Conservation (phyloP, 2,888 invertebrate species). For the Enchytraeus crypticus region DNA sequence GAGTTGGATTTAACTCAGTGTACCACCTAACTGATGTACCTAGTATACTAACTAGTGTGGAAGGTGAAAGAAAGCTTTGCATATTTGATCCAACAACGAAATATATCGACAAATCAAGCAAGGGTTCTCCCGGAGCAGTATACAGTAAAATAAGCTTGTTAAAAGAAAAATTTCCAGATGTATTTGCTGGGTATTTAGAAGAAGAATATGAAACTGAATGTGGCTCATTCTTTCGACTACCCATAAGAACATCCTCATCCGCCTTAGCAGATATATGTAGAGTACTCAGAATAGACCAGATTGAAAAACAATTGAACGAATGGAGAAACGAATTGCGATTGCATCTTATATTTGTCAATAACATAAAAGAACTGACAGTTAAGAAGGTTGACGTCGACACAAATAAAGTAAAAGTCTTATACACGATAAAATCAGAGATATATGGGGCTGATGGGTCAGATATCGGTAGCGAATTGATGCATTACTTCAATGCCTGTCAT, state of each 20-base stretch:
- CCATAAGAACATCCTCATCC: constrained; percentile 33
- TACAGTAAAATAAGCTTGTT: constrained; percentile 23
- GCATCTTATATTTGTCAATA: constrained; percentile 38
- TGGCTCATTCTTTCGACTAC: constrained; percentile 39
- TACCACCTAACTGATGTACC: constrained; percentile 45
- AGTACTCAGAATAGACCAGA: constrained; percentile 15
- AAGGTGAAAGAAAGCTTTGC: constrained; percentile 34
- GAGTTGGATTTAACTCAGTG: constrained; percentile 45
- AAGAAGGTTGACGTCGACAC: constrained; percentile 19
- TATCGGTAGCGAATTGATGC: constrained; percentile 15
- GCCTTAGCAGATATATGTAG: constrained; percentile 29
- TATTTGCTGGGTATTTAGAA: constrained; percentile 33
- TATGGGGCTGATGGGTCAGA: constrained; percentile 13
- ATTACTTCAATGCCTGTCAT: constrained; percentile 8
- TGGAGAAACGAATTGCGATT: constrained; percentile 31
- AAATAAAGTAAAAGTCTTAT: neutral
- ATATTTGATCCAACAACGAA: constrained; percentile 38
- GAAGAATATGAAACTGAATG: constrained; percentile 20
- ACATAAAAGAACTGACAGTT: constrained; percentile 31
- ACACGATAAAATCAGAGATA: constrained; percentile 17
- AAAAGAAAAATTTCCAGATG: constrained; percentile 25
- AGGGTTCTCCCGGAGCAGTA: constrained; percentile 27
- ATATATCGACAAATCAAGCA: constrained; percentile 31
- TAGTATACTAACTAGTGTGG: constrained; percentile 34
- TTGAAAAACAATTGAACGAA: constrained; percentile 26